A percentile compares a stretch with the other conserved stretches of the same genome.
phyloP scores from a whole-genome alignment of 37 sponge, comb jelly and placozoan genomes.

The Amphimedon queenslandica region DNA sequence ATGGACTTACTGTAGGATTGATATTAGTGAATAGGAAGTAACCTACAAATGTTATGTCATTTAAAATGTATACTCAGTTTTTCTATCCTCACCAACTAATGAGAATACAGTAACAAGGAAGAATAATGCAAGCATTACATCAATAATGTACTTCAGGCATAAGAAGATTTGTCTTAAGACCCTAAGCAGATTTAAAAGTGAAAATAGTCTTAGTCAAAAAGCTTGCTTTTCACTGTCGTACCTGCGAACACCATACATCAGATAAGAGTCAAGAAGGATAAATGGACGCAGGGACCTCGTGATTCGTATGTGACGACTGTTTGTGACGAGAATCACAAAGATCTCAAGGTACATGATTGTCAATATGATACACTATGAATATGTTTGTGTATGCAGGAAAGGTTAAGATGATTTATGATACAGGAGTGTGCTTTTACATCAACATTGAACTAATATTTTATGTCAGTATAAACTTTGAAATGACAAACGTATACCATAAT shows the following conservation, averaged over 20 bases:
- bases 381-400: no score
- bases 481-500: constrained; percentile 67
- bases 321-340: constrained; percentile 25
- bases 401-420: no score
- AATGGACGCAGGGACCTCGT: constrained; percentile 66
- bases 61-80: background rate
- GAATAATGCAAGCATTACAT: constrained; percentile 58
- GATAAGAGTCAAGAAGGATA: constrained; percentile 65
- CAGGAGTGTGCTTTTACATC: background rate
- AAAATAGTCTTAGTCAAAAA: no score
- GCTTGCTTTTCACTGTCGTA: background rate
- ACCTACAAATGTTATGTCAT: constrained; percentile 17
- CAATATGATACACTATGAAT: background rate
- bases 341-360: constrained; percentile 54
- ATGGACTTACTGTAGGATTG: constrained; percentile 37
- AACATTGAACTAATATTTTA: no score
- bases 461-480: no score
- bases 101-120: constrained; percentile 44
- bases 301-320: constrained; percentile 54
- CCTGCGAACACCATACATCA: constrained; percentile 73
- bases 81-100: background rate
- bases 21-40: constrained; percentile 35
- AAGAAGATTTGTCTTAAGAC: constrained; percentile 66
- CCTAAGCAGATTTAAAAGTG: constrained; percentile 5
- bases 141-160: constrained; percentile 57